Evolutionary conservation across 2,113 vertebrate species (phyloP), one percentile per base, ranked within the genome.

Genomic region (Gymnarchus niloticus): DNA sequence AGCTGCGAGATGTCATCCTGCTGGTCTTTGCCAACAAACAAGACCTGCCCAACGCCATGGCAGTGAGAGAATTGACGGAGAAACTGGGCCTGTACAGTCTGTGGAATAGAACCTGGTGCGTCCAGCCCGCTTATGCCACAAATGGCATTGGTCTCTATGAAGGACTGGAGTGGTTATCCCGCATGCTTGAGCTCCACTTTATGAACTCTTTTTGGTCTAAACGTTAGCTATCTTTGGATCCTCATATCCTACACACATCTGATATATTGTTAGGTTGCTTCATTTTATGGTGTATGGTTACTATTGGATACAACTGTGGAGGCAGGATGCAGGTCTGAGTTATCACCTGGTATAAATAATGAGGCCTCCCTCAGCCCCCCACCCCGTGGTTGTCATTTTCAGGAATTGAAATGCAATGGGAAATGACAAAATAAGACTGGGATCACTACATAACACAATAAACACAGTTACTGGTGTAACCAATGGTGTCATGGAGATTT

Each of bases 21-120:
- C 95, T 97, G 88, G 95, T 97, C 61, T 97, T 97, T 61, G 96
- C 96, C 33, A 97, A 97, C 93, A 97, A 97, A 91, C 97, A 97
- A 92, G 97, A 97, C 90, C 94, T 97, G 91, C 97, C 96, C 49
- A 97, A 97, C 12, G 96, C 97, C 83, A 96, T 97, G 96, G 91
- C 91, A 0, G 95, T 95, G 89, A 94, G 94, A 0, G 96, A 97
- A 84, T 93, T 98, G 86, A 95, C 96, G 0, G 96, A 96, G 88
- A 97, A 96, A 88, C 94, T 98, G 91, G 95, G 94, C 37, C 91
- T 97, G 87, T 95, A 96, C 87, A 92, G 90, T 57, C 91, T 96
- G 81, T 94, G 95, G 83, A 94, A 92, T 92, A 93, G 95, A 89
- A 96, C 94, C 3, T 97, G 96, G 96, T 93, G 95, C 0, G 93